A percentile compares a stretch with the other conserved stretches of the same genome.
These are phyloP conservation scores for Semaprochilodus insignis DNA, from an alignment of 2,797 vertebrate species.

Conservation along the genomic window DNA sequence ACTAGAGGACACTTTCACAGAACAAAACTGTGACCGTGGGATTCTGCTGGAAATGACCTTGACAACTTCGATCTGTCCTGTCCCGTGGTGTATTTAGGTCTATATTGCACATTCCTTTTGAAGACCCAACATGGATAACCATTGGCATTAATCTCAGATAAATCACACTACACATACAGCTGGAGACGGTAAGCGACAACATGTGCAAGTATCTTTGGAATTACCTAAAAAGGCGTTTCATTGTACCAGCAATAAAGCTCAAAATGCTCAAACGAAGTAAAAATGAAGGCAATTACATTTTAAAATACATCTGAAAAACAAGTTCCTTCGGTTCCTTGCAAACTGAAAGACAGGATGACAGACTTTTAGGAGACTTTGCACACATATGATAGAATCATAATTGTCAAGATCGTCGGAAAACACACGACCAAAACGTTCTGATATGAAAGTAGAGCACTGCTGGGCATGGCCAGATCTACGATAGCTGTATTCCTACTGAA, in stretches of 20 bases:
- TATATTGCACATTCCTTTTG: conserved; percentile 57
- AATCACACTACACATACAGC: conserved; percentile 39
- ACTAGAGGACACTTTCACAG: not conserved
- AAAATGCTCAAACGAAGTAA: not conserved
- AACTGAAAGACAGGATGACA: not conserved
- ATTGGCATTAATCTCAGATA: conserved; percentile 48
- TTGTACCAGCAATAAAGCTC: conserved; percentile 48
- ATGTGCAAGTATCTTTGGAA: conserved; percentile 62
- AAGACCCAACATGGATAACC: conserved; percentile 40
- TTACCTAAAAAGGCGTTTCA: conserved; percentile 46
- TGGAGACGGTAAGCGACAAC: conserved; percentile 40
- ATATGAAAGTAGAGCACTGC: not conserved
- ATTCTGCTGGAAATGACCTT: not conserved
- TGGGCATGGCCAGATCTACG: not conserved
- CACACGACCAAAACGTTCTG: not conserved
- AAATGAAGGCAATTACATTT: conserved; percentile 14
- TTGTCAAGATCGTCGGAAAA: conserved; percentile 9
- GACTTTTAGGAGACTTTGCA: not conserved
- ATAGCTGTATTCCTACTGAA: not conserved
- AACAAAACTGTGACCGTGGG: conserved; percentile 2
- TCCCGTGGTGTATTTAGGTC: conserved; percentile 21
- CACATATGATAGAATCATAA: not conserved
- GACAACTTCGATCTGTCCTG: not conserved
- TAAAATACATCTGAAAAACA: conserved; percentile 7
- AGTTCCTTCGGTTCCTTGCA: conserved; percentile 19